A percentile compares a stretch with the other conserved stretches of the same genome.
Conservation (phyloP, 2,888 invertebrate species). For the Ormyrus labotus region DNA sequence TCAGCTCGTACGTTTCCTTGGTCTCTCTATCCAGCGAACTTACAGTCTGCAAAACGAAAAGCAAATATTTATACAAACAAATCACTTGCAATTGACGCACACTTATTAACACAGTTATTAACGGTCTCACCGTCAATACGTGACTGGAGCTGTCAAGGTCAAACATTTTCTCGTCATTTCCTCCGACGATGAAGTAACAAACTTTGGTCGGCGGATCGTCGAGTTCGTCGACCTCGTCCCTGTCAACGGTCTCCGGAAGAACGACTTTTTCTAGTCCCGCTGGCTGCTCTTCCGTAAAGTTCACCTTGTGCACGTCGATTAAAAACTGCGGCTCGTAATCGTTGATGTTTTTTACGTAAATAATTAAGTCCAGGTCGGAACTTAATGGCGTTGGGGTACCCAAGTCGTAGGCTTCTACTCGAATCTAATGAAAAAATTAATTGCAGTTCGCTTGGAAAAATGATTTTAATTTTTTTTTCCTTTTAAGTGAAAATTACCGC, state of each 20-base stretch:
- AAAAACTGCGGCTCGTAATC: conserved; percentile 92
- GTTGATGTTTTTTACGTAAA: conserved; percentile 92
- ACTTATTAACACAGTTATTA: not conserved
- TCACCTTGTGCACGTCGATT: conserved; percentile 82
- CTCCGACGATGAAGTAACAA: conserved; percentile 95
- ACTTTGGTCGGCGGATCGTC: conserved; percentile 89
- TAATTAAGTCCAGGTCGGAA: conserved; percentile 90
- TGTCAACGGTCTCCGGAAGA: conserved; percentile 89
- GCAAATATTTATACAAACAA: too few relatives aligned
- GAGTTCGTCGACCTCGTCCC: conserved; percentile 89
- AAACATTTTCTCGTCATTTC: conserved; percentile 86
- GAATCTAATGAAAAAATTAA: conserved; percentile 79
- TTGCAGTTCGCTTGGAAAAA: not conserved
- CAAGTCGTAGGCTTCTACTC: conserved; percentile 93
- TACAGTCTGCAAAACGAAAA: conserved; percentile 72
- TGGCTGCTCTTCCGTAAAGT: conserved; percentile 81
- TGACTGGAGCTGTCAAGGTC: conserved; percentile 85
- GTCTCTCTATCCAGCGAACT: conserved; percentile 87
- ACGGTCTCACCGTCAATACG: conserved; percentile 79
- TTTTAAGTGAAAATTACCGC: not conserved
- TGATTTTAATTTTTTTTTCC: not conserved
- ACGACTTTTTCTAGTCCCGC: conserved; percentile 82
- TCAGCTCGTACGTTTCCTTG: conserved; percentile 81
- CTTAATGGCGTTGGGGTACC: conserved; percentile 91
- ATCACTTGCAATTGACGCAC: too few relatives aligned